Percentiles rank a stretch among this genome's conserved stretches.
Conservation (phyloP, 2,797 vertebrate genomes). For the Sphaeramia orbicularis region DNA sequence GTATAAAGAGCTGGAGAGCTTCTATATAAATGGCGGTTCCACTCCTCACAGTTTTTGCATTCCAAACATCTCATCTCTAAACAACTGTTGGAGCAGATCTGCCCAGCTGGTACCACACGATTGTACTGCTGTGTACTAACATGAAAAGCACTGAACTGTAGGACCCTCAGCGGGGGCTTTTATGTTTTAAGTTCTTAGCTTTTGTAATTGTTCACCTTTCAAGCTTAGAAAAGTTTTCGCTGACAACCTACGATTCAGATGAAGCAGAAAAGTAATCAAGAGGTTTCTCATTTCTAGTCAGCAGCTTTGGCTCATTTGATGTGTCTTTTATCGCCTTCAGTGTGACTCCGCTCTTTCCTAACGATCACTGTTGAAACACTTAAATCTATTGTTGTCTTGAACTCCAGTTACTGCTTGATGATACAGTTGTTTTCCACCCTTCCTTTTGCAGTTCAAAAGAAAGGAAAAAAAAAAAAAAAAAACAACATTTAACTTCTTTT, state of each 20-base stretch:
- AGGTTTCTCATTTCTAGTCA: constrained; percentile 25
- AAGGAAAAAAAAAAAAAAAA: too few species aligned
- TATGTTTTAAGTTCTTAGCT: too few species aligned
- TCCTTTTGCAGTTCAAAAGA: background rate
- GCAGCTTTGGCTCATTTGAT: constrained; percentile 33
- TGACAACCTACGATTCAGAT: constrained; percentile 8
- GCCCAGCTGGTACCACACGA: constrained; percentile 29
- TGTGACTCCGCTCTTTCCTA: constrained; percentile 17
- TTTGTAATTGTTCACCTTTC: too few species aligned
- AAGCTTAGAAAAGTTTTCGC: constrained; percentile 9
- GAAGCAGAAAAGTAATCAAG: constrained; percentile 40
- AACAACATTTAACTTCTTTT: too few species aligned
- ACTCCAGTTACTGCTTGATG: constrained; percentile 14
- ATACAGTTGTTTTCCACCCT: constrained; percentile 4
- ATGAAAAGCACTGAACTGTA: too few species aligned
- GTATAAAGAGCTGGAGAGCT: background rate
- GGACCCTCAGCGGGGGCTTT: too few species aligned
- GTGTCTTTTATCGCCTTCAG: constrained; percentile 18
- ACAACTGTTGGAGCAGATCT: constrained; percentile 53
- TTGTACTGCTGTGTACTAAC: too few species aligned
- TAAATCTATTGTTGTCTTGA: constrained; percentile 22
- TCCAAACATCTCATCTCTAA: constrained; percentile 51
- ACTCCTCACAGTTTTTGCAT: constrained; percentile 51
- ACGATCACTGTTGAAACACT: constrained; percentile 21
- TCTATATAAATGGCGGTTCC: constrained; percentile 37